Conservation (phyloP, 2,888 invertebrate genomes). For the Conus canariensis region DNA sequence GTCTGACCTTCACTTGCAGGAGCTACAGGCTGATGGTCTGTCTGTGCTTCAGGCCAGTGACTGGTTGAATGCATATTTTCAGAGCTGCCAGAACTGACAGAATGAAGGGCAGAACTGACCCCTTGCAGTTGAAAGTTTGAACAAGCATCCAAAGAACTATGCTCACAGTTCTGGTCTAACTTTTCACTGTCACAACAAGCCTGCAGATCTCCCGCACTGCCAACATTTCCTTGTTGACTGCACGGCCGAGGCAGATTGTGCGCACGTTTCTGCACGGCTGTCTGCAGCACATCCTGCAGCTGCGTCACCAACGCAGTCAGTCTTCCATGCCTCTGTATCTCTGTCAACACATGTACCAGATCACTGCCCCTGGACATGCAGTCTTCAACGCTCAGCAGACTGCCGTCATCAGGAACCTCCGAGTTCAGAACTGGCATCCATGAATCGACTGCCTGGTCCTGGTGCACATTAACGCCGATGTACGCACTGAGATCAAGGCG, state of each 20-base stretch:
- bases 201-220: neutral
- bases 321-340: conserved; percentile 40
- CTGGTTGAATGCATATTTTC: neutral
- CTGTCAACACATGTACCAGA: conserved; percentile 37
- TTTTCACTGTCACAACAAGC: neutral
- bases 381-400: neutral
- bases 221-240: neutral
- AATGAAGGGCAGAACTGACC: neutral
- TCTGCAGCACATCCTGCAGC: conserved; percentile 73
- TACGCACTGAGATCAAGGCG: conserved; percentile 15
- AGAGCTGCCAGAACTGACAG: neutral
- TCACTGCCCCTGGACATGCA: neutral
- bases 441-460: conserved; percentile 49
- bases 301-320: conserved; percentile 59
- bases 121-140: neutral
- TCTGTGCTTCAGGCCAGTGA: neutral
- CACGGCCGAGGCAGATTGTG: conserved; percentile 58
- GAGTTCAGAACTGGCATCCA: conserved; percentile 59
- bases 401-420: conserved; percentile 43
- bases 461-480: conserved; percentile 41
- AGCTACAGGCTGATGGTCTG: too few species aligned
- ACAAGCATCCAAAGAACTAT: neutral
- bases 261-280: conserved; percentile 69
- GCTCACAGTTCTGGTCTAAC: neutral
- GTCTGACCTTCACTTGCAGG: neutral